Base-by-base conservation (phyloP, 2,888 invertebrate species). In the Aproaerema taeniolella region DNA sequence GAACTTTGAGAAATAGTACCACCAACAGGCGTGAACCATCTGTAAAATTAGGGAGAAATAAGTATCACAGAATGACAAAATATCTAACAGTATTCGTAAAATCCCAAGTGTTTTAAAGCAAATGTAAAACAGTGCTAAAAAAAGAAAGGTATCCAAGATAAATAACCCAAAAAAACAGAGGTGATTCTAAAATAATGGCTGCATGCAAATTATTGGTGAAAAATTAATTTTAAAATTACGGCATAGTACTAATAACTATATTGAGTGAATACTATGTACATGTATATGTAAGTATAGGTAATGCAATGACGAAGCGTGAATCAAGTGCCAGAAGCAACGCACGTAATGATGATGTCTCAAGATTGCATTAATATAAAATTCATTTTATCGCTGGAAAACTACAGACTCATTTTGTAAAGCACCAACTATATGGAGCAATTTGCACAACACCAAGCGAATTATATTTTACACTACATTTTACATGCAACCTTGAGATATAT, bases 1-100 rank as follows among this genome's bases (percentile, higher is more conserved):
- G 85, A 97, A 97, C 81, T 98, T 98, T 39, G 97, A 96, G 77
- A 97, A 93, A 80, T 94, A 97, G 82, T 97, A 97, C 96, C 95
- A 95, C 96, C 97, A 97, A 74, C 95, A 95, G 28, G 93, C 94
- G 74, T 93, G 91, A 42, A 94, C 95, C 95, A 97, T 96, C 97
- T 97, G 89, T 58, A 90, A 89, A 64, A 43, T 45, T 37, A 29
- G 5, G 14, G 24, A 16, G 5, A 10, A 13, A 35, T 35, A 20
- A 35, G 35, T 14, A 4, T 26, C 25, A 20, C 20, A n/a, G 20
- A 20, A 20, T 4, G 20, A 20, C 20, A 20, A 8, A n/a, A n/a
- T n/a, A n/a, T n/a, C n/a, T n/a, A n/a, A n/a, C n/a, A n/a, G n/a
- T n/a, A n/a, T n/a, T n/a, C n/a, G n/a, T n/a, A n/a, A n/a, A n/a